phyloP scores from a whole-genome alignment of 2,888 invertebrate species.

The Crepidodera aurea region DNA sequence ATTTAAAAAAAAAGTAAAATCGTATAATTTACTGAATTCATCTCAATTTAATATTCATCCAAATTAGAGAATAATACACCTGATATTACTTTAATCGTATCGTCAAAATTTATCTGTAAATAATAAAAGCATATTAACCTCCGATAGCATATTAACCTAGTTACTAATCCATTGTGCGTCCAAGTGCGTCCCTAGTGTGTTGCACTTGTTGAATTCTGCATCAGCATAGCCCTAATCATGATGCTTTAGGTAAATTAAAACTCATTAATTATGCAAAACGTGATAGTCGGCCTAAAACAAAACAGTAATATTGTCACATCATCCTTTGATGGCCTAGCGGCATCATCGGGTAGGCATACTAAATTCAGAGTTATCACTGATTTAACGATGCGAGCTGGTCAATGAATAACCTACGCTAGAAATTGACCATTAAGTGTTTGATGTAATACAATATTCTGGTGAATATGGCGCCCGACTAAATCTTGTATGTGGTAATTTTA shows the following conservation, averaged over 20 bases:
- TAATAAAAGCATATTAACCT: too few species aligned
- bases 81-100: too few species aligned
- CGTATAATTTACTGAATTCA: too few species aligned
- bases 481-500: too few species aligned
- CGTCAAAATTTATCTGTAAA: too few species aligned
- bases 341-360: background rate
- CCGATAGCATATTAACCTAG: background rate
- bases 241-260: background rate
- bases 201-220: slow-evolving; percentile 5
- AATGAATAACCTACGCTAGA: too few species aligned
- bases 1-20: too few species aligned
- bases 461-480: too few species aligned
- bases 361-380: background rate
- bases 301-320: slow-evolving; percentile 6
- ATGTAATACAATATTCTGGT: too few species aligned
- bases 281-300: slow-evolving; percentile 1
- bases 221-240: background rate
- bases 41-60: too few species aligned
- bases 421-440: too few species aligned
- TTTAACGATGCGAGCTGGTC: background rate
- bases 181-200: background rate
- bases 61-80: too few species aligned
- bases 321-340: background rate
- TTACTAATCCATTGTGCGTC: background rate
- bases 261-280: background rate